Conservation (phyloP, 2,797 vertebrate genomes). For the Labeo calbasu region DNA sequence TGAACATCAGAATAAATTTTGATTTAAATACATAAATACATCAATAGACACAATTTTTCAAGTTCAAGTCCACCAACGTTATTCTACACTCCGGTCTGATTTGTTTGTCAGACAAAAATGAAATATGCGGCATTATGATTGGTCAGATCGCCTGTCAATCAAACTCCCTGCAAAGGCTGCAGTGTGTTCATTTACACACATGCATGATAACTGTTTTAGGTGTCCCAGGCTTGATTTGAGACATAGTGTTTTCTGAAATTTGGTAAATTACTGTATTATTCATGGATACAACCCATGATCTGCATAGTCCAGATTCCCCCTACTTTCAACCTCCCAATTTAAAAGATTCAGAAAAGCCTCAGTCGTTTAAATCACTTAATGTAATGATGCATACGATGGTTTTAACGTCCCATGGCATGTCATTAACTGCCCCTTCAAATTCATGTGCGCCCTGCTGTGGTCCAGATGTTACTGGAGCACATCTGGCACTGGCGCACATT, state of each 20-base stretch:
- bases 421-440: conserved; percentile 40
- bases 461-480: conserved; percentile 51
- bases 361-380: not conserved
- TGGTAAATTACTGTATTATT: not conserved
- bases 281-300: not conserved
- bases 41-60: no score
- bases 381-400: conserved; percentile 27
- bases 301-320: not conserved
- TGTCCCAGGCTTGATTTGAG: not conserved
- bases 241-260: not conserved
- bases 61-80: no score
- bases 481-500: conserved; percentile 40
- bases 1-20: no score
- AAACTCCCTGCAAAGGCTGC: not conserved
- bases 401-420: conserved; percentile 36
- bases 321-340: not conserved
- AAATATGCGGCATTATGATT: no score
- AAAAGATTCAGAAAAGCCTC: not conserved
- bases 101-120: no score
- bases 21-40: no score
- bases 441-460: conserved; percentile 28
- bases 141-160: no score
- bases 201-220: not conserved
- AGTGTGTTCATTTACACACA: not conserved
- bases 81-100: no score